These are phyloP conservation scores for Loxodonta africana DNA, from an alignment of 2,113 vertebrate species.

Conservation along the genomic window DNA sequence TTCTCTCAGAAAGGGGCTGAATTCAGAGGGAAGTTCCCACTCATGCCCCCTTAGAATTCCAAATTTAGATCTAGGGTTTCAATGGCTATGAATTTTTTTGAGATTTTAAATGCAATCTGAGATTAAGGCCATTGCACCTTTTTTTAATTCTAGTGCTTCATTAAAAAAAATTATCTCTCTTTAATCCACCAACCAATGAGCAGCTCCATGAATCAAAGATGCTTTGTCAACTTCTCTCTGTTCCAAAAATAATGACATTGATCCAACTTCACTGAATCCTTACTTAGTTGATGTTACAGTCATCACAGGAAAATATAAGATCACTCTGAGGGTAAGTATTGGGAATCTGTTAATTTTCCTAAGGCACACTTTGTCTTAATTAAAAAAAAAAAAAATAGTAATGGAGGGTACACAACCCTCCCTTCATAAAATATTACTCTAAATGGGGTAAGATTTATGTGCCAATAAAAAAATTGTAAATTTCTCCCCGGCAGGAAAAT, in stretches of 20 bases:
- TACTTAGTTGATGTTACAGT: background rate
- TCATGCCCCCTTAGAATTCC: background rate
- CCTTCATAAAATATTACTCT: conserved; percentile 48
- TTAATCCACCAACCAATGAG: background rate
- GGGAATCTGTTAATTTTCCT: background rate
- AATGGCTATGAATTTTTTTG: background rate
- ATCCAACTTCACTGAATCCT: background rate
- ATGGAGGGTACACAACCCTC: background rate
- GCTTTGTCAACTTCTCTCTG: background rate
- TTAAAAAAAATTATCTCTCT: background rate
- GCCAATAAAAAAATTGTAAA: conserved; percentile 15
- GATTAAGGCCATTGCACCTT: background rate
- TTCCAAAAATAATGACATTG: background rate
- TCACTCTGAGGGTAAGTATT: background rate
- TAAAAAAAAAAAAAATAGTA: background rate
- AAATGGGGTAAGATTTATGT: conserved; percentile 31
- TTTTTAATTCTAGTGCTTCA: background rate
- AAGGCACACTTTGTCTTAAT: background rate
- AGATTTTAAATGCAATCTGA: conserved; percentile 39
- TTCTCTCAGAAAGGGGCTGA: conserved; percentile 20
- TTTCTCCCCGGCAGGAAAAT: conserved; percentile 38
- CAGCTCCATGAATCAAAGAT: background rate
- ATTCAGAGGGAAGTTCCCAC: conserved; percentile 54
- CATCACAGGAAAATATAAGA: background rate
- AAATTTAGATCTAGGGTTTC: background rate